Evolutionary conservation across 2,888 invertebrate genomes (phyloP).

Genomic region (Micropterix aruncella): DNA sequence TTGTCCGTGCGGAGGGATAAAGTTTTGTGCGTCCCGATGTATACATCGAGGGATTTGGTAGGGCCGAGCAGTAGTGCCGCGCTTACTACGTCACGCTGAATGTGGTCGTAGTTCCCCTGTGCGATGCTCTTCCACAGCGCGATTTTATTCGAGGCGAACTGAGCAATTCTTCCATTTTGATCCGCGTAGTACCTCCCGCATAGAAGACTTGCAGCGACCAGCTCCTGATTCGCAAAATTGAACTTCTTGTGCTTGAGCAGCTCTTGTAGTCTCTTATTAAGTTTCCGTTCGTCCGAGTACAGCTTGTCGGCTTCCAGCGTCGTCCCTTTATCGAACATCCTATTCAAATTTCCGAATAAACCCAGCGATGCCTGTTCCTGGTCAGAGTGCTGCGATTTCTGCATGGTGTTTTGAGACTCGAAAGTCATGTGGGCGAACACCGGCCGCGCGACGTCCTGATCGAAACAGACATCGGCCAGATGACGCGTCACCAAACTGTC

Average conservation of each 20-base stretch:
- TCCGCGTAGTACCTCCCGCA: conserved; percentile 24
- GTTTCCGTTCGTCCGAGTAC: conserved; percentile 24
- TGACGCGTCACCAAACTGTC: conserved; percentile 17
- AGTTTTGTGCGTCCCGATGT: conserved; percentile 16
- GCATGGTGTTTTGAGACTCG: conserved; percentile 17
- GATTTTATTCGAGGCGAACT: conserved; percentile 25
- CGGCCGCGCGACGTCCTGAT: conserved; percentile 22
- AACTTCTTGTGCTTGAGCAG: conserved; percentile 21
- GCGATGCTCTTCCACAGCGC: conserved; percentile 27
- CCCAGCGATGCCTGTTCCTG: conserved; percentile 20
- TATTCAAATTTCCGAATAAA: conserved; percentile 32
- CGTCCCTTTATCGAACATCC: conserved; percentile 29
- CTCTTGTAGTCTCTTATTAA: conserved; percentile 23
- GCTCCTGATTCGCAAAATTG: conserved; percentile 22
- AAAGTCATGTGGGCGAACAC: conserved; percentile 16
- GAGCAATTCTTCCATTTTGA: conserved; percentile 24
- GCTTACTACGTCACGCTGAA: conserved; percentile 27
- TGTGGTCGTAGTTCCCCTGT: conserved; percentile 14
- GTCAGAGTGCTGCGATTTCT: conserved; percentile 20
- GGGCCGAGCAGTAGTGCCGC: conserved; percentile 13
- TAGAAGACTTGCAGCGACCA: conserved; percentile 22
- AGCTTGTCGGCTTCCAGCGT: conserved; percentile 24
- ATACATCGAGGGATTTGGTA: conserved; percentile 15
- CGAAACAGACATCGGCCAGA: conserved; percentile 27
- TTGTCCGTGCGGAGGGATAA: conserved; percentile 14